phyloP scores from a whole-genome alignment of 1,140 invertebrate genomes.

The Drosophila quadrilineata region DNA sequence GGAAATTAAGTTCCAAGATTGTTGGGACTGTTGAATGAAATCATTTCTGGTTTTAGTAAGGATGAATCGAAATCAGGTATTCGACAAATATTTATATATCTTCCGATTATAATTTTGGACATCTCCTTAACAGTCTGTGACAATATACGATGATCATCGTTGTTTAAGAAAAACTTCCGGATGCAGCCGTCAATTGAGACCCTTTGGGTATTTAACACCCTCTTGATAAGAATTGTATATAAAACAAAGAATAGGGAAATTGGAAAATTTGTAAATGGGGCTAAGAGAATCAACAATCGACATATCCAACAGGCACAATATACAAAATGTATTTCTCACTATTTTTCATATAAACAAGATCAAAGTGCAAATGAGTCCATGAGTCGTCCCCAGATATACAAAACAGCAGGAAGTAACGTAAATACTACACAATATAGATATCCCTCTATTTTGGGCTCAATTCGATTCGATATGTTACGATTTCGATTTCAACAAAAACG shows the following conservation, averaged over 20 bases:
- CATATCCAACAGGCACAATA: slow-evolving; percentile 29
- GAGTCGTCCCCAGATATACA: slow-evolving; percentile 69
- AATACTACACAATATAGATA: slow-evolving; percentile 48
- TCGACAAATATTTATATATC: neutral
- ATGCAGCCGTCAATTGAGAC: slow-evolving; percentile 23
- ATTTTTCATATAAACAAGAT: slow-evolving; percentile 76
- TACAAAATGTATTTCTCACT: slow-evolving; percentile 58
- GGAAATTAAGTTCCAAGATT: slow-evolving; percentile 5
- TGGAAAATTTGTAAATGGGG: slow-evolving; percentile 25
- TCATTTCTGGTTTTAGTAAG: slow-evolving; percentile 19
- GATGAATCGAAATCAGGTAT: neutral
- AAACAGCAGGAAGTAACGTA: slow-evolving; percentile 73
- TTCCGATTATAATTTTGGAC: neutral
- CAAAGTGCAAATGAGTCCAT: slow-evolving; percentile 61
- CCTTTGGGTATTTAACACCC: slow-evolving; percentile 59
- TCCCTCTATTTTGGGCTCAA: slow-evolving; percentile 22
- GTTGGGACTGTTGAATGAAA: neutral
- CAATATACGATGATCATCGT: slow-evolving; percentile 37
- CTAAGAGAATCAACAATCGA: slow-evolving; percentile 35
- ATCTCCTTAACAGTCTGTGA: neutral
- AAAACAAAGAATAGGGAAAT: slow-evolving; percentile 43
- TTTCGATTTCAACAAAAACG: slow-evolving; percentile 36
- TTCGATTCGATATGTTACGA: slow-evolving; percentile 1
- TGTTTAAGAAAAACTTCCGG: slow-evolving; percentile 40
- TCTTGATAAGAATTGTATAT: slow-evolving; percentile 66